phyloP scores from a whole-genome alignment of 2,113 vertebrate genomes.

The Corvus cornix region DNA sequence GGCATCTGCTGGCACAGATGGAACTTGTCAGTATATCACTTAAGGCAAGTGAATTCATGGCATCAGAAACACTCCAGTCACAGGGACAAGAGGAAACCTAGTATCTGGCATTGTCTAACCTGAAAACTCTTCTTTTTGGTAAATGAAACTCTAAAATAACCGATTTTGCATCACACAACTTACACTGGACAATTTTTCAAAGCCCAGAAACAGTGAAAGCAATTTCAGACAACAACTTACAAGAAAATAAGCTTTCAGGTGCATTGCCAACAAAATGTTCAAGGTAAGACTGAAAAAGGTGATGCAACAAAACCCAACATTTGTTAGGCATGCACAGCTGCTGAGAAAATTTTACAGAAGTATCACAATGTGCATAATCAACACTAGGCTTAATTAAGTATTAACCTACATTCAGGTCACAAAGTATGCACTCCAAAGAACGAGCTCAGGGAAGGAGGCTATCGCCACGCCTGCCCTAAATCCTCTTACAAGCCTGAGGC shows the following conservation, averaged over 20 bases:
- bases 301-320: neutral
- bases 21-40: neutral
- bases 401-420: neutral
- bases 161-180: neutral
- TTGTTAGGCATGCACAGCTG: neutral
- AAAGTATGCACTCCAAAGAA: neutral
- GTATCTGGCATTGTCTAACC: neutral
- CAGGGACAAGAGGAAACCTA: neutral
- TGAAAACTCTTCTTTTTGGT: neutral
- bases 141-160: neutral
- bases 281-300: neutral
- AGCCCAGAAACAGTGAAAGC: neutral
- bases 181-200: neutral
- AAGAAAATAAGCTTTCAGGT: neutral
- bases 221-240: neutral
- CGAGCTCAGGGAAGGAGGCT: neutral
- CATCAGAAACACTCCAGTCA: neutral
- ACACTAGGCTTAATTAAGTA: neutral
- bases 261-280: neutral
- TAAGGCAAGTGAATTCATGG: rapidly evolving
- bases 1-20: neutral
- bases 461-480: neutral
- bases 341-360: neutral
- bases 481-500: neutral
- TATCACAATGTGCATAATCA: neutral